Evolutionary conservation across 1,140 invertebrate genomes (phyloP).

Genomic region (Nebria ingens): DNA sequence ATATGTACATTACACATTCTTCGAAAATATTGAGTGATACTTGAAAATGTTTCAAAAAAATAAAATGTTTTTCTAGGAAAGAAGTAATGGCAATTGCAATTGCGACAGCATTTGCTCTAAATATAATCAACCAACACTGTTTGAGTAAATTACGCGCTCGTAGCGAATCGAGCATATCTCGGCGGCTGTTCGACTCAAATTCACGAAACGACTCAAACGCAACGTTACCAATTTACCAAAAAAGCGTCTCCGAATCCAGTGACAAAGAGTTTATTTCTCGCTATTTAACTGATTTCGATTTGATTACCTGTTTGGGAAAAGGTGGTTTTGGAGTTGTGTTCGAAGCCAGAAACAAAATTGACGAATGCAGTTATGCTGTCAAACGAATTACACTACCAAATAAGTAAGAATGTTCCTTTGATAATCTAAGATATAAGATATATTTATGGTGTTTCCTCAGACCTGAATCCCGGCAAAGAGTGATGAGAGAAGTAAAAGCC

Average conservation of each 20-base stretch:
- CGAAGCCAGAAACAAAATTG: conserved; percentile 88
- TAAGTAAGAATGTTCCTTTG: conserved; percentile 55
- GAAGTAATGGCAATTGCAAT: conserved; percentile 61
- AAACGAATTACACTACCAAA: conserved; percentile 86
- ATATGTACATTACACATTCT: conserved; percentile 17
- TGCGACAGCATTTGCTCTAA: conserved; percentile 48
- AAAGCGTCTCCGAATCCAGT: conserved; percentile 16
- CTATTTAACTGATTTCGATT: conserved; percentile 80
- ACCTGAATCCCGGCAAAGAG: conserved; percentile 66
- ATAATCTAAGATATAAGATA: conserved; percentile 11
- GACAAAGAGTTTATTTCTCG: conserved; percentile 49
- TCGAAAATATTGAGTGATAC: too few species aligned
- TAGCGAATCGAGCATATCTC: not conserved
- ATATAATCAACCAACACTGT: conserved; percentile 34
- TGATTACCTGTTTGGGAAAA: conserved; percentile 71
- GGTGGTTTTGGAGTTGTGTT: conserved; percentile 98
- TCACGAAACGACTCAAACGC: conserved; percentile 15
- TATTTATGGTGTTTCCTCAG: conserved; percentile 40
- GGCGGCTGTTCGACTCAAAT: conserved; percentile 35
- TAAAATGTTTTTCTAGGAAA: conserved; percentile 58
- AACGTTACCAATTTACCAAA: conserved; percentile 14
- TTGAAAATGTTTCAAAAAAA: too few species aligned
- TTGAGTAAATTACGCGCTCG: not conserved
- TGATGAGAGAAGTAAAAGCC: conserved; percentile 88
- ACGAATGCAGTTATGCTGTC: conserved; percentile 89